phyloP scores from a whole-genome alignment of 2,113 vertebrate species.

The Oncorhynchus clarkii region DNA sequence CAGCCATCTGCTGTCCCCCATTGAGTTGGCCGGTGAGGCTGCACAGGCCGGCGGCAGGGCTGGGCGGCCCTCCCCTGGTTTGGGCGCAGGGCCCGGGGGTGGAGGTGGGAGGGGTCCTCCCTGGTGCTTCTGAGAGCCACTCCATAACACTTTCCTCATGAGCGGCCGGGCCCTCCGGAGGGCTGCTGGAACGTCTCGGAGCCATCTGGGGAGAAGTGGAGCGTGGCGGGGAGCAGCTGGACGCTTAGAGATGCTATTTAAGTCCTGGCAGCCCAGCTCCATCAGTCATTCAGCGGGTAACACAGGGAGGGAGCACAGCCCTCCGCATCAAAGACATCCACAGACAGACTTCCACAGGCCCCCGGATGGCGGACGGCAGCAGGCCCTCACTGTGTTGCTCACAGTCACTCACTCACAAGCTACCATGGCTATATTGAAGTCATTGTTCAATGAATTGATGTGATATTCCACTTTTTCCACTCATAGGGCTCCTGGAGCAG shows the following conservation, averaged over 20 bases:
- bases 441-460: neutral
- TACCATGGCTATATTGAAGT: neutral
- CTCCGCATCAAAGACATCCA: constrained; percentile 23
- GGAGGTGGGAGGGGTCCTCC: constrained; percentile 53
- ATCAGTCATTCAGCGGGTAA: constrained; percentile 66
- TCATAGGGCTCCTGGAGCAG: neutral
- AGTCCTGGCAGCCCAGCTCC: constrained; percentile 70
- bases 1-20: constrained; percentile 72
- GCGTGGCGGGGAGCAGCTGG: constrained; percentile 79
- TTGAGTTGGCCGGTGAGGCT: constrained; percentile 58
- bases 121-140: constrained; percentile 71
- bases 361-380: too few species aligned
- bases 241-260: constrained; percentile 75
- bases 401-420: neutral
- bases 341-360: constrained; percentile 24
- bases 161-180: constrained; percentile 63
- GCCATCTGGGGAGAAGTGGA: constrained; percentile 79
- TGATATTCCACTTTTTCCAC: too few species aligned
- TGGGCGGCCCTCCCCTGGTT: constrained; percentile 49
- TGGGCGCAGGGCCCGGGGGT: constrained; percentile 57
- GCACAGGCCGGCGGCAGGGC: constrained; percentile 30
- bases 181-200: constrained; percentile 74
- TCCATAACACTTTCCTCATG: constrained; percentile 73
- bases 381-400: neutral
- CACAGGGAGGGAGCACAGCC: constrained; percentile 41